Conservation (phyloP, 1,140 invertebrate genomes). For the Macrosteles quadrilineatus region DNA sequence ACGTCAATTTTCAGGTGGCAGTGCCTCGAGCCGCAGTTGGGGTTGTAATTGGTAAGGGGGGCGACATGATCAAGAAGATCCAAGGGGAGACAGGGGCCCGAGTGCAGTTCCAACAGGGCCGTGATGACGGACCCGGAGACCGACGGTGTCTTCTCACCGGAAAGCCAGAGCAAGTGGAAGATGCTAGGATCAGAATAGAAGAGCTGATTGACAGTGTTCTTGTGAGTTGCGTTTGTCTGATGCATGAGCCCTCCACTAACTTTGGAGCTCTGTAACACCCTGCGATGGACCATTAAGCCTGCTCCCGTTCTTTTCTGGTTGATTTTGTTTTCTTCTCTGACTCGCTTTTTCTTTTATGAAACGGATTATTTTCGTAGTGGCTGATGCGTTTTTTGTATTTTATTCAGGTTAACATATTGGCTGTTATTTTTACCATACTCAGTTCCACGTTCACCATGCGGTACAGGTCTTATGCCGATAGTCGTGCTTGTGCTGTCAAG, state of each 20-base stretch:
- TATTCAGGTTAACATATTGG: too few species aligned
- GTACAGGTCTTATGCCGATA: too few species aligned
- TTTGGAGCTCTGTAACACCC: slow-evolving; percentile 1
- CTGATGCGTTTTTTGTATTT: too few species aligned
- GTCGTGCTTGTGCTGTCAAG: too few species aligned
- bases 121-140: slow-evolving; percentile 85
- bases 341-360: not conserved
- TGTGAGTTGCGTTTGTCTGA: slow-evolving; percentile 53
- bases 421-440: too few species aligned
- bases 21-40: slow-evolving; percentile 89
- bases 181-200: slow-evolving; percentile 83
- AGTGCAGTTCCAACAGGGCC: slow-evolving; percentile 82
- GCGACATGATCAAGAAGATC: slow-evolving; percentile 93
- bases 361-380: too few species aligned
- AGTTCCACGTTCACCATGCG: too few species aligned
- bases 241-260: slow-evolving; percentile 4
- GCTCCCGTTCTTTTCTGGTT: slow-evolving; percentile 21
- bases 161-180: slow-evolving; percentile 82
- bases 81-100: slow-evolving; percentile 83
- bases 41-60: slow-evolving; percentile 89
- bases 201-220: slow-evolving; percentile 86
- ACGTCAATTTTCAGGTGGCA: slow-evolving; percentile 62
- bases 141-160: slow-evolving; percentile 84
- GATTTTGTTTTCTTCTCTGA: not conserved
- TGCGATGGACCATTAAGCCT: slow-evolving; percentile 17